phyloP scores from a whole-genome alignment of 2,113 vertebrate species.

The Antechinus flavipes region DNA sequence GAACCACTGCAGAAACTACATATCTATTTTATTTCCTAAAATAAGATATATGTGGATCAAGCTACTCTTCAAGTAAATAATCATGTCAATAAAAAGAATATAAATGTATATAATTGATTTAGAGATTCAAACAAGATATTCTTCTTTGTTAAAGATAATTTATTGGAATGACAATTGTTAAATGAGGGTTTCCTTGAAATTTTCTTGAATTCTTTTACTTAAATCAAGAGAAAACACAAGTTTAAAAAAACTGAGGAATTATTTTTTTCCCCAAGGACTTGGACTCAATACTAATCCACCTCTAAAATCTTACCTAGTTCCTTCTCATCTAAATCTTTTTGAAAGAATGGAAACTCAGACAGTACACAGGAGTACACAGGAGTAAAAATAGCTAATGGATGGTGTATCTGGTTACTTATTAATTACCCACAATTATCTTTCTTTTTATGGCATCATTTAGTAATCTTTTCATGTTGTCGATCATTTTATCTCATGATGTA shows the following conservation, averaged over 20 bases:
- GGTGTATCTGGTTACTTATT: background rate
- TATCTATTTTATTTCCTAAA: conserved; percentile 49
- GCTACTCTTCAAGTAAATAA: conserved; percentile 49
- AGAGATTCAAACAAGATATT: conserved; percentile 47
- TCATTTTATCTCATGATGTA: background rate
- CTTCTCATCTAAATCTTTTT: background rate
- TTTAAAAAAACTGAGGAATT: background rate
- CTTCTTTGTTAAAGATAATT: conserved; percentile 64
- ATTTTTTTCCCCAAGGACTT: background rate
- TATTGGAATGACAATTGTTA: conserved; percentile 47
- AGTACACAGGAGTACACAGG: background rate
- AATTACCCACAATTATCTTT: background rate
- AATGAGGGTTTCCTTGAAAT: conserved; percentile 51
- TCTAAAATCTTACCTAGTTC: background rate
- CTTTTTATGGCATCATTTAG: background rate
- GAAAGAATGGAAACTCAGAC: background rate
- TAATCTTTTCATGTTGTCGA: background rate
- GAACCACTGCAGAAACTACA: conserved; percentile 9
- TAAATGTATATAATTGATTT: conserved; percentile 69
- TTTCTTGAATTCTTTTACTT: conserved; percentile 28
- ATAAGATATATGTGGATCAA: conserved; percentile 56
- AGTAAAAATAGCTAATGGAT: conserved; percentile 13
- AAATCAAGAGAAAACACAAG: conserved; percentile 9
- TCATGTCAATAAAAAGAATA: conserved; percentile 60
- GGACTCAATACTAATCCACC: background rate